Evolutionary conservation across 2,113 vertebrate species (phyloP).

Genomic region (Pedetes capensis): DNA sequence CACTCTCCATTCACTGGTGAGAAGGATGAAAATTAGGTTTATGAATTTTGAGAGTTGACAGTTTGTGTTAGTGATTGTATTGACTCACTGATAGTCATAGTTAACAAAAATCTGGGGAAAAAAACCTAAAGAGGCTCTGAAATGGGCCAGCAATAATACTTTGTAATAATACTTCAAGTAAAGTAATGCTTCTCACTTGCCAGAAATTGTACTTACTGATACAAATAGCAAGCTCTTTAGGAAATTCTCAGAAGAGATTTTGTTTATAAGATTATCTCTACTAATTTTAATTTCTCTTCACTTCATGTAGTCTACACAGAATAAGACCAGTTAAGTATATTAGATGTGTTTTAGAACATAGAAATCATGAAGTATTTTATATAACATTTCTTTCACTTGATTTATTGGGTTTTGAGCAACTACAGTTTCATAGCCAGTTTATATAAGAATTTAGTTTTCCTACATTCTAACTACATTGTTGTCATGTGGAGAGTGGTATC

Average conservation of each 20-base stretch:
- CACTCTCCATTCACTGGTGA: not conserved
- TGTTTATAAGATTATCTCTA: not conserved
- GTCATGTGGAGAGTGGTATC: not conserved
- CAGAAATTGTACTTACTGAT: not conserved
- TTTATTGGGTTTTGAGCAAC: not conserved
- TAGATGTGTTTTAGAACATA: not conserved
- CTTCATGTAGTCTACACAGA: not conserved
- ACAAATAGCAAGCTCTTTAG: not conserved
- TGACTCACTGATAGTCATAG: slow-evolving; percentile 34
- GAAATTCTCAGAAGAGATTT: not conserved
- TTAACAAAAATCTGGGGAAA: slow-evolving; percentile 60
- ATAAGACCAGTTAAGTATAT: not conserved
- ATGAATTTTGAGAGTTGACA: slow-evolving; percentile 6
- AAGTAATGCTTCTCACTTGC: not conserved
- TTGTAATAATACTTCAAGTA: not conserved
- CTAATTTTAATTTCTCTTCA: not conserved
- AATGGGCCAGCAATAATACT: slow-evolving; percentile 8
- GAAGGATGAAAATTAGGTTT: not conserved
- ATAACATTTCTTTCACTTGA: not conserved
- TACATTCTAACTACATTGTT: not conserved
- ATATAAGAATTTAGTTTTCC: not conserved
- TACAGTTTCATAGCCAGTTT: not conserved
- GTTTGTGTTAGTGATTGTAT: not conserved
- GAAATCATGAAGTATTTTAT: not conserved
- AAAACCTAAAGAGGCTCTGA: not conserved